These are phyloP conservation scores for Asteroscopus sphinx DNA, from an alignment of 2,888 invertebrate species.

Conservation along the genomic window DNA sequence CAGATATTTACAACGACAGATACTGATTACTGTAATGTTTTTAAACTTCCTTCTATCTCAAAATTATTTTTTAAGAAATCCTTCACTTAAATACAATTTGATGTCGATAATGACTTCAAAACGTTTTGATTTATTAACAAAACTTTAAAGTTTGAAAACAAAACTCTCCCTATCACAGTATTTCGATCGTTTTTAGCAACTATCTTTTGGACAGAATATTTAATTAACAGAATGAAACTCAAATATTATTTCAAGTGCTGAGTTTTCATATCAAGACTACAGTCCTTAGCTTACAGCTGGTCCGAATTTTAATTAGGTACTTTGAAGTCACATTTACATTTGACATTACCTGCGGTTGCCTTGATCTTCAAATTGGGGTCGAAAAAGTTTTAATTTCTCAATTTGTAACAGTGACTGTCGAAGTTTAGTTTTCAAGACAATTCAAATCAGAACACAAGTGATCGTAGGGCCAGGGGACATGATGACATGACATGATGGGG, in stretches of 20 bases:
- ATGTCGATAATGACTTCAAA: too few species aligned
- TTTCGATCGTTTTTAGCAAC: neutral
- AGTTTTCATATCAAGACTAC: slow-evolving; percentile 25
- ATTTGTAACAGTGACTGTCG: too few species aligned
- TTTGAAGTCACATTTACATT: slow-evolving; percentile 4
- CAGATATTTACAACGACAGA: too few species aligned
- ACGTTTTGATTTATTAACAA: too few species aligned
- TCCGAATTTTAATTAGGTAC: slow-evolving; percentile 19
- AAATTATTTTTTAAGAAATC: too few species aligned
- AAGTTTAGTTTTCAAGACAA: too few species aligned
- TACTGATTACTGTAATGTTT: too few species aligned
- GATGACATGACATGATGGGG: too few species aligned
- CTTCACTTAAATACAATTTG: too few species aligned
- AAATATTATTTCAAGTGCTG: slow-evolving; percentile 35
- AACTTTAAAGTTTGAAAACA: neutral
- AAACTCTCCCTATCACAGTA: neutral
- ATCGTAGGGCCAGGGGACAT: too few species aligned
- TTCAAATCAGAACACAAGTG: too few species aligned
- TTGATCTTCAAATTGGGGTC: neutral
- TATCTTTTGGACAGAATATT: slow-evolving; percentile 13
- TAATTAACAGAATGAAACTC: slow-evolving; percentile 31
- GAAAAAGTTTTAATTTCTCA: slow-evolving; percentile 1
- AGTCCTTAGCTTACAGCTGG: slow-evolving; percentile 9
- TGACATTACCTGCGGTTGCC: slow-evolving; percentile 7
- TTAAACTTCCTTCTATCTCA: too few species aligned